Evolutionary conservation across 2,888 invertebrate genomes (phyloP).

Genomic region (Atethmia centrago): DNA sequence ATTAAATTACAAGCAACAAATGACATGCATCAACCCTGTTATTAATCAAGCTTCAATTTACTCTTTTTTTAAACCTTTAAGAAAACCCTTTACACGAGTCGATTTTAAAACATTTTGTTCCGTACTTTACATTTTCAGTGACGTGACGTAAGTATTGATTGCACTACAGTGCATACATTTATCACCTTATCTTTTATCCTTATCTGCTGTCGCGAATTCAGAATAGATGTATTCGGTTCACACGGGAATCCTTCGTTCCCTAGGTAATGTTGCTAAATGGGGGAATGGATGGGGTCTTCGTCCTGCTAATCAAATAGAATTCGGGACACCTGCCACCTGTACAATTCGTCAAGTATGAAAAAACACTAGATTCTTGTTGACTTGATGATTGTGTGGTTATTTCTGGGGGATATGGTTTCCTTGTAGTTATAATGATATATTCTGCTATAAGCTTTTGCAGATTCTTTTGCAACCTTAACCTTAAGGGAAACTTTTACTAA

Average conservation of each 20-base stretch:
- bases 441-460: no score
- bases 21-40: not conserved
- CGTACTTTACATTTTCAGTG: slow-evolving; percentile 13
- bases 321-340: slow-evolving; percentile 40
- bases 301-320: slow-evolving; percentile 33
- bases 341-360: not conserved
- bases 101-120: not conserved
- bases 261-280: slow-evolving; percentile 23
- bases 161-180: slow-evolving; percentile 46
- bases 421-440: no score
- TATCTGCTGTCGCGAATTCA: slow-evolving; percentile 54
- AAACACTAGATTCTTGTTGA: not conserved
- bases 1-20: not conserved
- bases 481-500: not conserved
- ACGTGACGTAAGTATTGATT: slow-evolving; percentile 37
- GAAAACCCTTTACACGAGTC: not conserved
- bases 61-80: not conserved
- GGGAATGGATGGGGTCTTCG: slow-evolving; percentile 43
- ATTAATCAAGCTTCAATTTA: not conserved
- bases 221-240: slow-evolving; percentile 52
- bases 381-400: not conserved
- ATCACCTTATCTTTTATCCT: slow-evolving; percentile 60
- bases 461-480: not conserved
- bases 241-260: slow-evolving; percentile 56
- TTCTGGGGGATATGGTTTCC: no score